Evolutionary conservation across 2,797 vertebrate species (phyloP), one percentile per base, ranked within the genome.

Genomic region (Zenarchopterus dispar): DNA sequence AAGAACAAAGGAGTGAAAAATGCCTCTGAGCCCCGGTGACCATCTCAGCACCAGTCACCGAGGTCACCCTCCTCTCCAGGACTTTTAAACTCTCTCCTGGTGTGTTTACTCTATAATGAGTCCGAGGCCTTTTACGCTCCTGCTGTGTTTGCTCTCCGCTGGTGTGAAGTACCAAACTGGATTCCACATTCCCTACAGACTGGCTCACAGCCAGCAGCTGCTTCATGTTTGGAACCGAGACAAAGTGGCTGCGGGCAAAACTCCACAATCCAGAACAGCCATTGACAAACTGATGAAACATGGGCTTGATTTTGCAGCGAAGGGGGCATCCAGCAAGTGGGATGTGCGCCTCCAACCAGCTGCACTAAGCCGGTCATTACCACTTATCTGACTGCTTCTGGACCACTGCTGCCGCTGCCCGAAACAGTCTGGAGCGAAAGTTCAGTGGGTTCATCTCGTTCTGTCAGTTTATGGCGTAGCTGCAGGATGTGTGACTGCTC

Each of bases 141-240:
- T 75, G 64, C 54, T 70, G 64, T 84, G 78, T 86, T 89, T 85
- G 78, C 81, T 71, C 57, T 87, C 64, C 65, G 80, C 78, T 77
- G 77, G 74, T 81, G 82, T 79, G 66, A 90, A 84, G 82, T 74
- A 68, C 73, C 26, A 47, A 71, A 66, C 74, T 49, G 75, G 84
- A 90, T 88, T 91, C 79, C 86, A 84, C 90, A 89, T 70, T 83
- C 62, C 70, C 79, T 54, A 73, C 76, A 55, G 73, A 78, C 81
- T 78, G 84, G 78, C 85, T 81, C 70, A 10, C 49, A 39, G 79
- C 82, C 84, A 79, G 85, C 56, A 44, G 55, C 55, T 67, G 76
- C 75, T 56, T 75, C 70, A 62, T 65, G 65, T 65, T 73, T 24
- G 47, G 41, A 61, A 63, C 36, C 56, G 75, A 73, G 73, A 70